phyloP scores from a whole-genome alignment of 2,113 vertebrate genomes.

The Notiomystis cincta region DNA sequence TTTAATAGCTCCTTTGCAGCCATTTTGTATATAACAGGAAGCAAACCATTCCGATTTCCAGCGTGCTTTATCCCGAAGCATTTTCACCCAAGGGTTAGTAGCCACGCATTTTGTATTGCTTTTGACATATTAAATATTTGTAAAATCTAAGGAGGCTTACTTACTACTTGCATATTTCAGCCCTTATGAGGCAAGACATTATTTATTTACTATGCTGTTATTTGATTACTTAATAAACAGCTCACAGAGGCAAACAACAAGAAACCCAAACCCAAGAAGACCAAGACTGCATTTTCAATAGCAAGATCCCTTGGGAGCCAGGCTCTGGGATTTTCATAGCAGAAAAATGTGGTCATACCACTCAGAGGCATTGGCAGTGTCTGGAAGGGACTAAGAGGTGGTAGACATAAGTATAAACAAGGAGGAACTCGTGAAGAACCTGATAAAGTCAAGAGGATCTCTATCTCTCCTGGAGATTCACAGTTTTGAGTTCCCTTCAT shows the following conservation, averaged over 20 bases:
- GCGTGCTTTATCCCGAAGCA: not conserved
- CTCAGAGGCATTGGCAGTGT: not conserved
- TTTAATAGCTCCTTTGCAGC: constrained; percentile 44
- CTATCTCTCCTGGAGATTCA: not conserved
- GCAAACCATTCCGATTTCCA: not conserved
- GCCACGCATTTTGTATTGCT: not conserved
- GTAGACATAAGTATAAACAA: not conserved
- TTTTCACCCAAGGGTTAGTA: not conserved
- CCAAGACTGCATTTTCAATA: constrained; percentile 27
- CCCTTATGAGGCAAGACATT: not conserved
- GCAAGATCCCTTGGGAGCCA: constrained; percentile 20
- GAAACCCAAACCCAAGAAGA: not conserved
- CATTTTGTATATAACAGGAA: constrained; percentile 43
- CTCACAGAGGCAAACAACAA: constrained; percentile 28
- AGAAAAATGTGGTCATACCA: constrained; percentile 24
- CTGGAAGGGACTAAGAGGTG: not conserved
- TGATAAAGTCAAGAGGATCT: not conserved
- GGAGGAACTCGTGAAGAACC: not conserved
- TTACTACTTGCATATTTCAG: not conserved
- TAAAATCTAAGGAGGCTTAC: not conserved
- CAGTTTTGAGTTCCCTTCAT: not conserved
- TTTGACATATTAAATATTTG: not conserved
- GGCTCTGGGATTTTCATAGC: constrained; percentile 22
- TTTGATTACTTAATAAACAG: constrained; percentile 33
- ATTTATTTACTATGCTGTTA: constrained; percentile 11